Evolutionary conservation across 2,888 invertebrate species (phyloP), one percentile per base, ranked within the genome.

Genomic region (Euzetes globulus): DNA sequence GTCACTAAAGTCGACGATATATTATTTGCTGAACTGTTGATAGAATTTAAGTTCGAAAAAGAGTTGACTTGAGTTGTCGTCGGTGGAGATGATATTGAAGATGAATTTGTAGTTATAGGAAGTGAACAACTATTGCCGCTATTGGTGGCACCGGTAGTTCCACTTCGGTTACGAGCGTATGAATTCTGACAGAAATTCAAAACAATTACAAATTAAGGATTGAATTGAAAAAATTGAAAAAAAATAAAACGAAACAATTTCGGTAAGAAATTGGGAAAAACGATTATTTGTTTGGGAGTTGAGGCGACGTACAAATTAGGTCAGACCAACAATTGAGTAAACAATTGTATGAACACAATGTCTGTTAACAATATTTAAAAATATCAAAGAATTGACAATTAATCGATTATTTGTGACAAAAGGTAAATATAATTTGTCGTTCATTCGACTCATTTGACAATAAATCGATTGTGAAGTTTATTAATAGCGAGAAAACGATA

Each of bases 141-240:
- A 58, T 19, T 29, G 29, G 27, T 25, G 17, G 58, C 58, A 58
- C 27, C 19, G 15, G 25, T 25, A 29, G 58, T 29, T 58, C 25
- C 58, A 58, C 58, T 58, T 27, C 58, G 25, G 17, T 58, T 58
- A 27, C 58, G 58, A 58, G 58, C 27, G 58, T 58, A 58, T 19
- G 58, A 58, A 19, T 58, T 58, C 58, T 58, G 17, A 25, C 11
- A 3, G n/a, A 50, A 50, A n/a, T n/a, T n/a, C n/a, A n/a, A 5
- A n/a, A n/a, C 6, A 11, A 50, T n/a, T 50, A 50, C 19, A n/a
- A n/a, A 50, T 50, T n/a, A 50, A n/a, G 4, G n/a, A 17, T 50
- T n/a, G 17, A n/a, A 50, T 13, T n/a, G n/a, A 50, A 50, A 47
- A n/a, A n/a, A n/a, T n/a, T 11, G 13, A 41, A 41, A 41, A 41